Evolutionary conservation across 2,113 vertebrate genomes (phyloP).

Genomic region (Craseonycteris thonglongyai): DNA sequence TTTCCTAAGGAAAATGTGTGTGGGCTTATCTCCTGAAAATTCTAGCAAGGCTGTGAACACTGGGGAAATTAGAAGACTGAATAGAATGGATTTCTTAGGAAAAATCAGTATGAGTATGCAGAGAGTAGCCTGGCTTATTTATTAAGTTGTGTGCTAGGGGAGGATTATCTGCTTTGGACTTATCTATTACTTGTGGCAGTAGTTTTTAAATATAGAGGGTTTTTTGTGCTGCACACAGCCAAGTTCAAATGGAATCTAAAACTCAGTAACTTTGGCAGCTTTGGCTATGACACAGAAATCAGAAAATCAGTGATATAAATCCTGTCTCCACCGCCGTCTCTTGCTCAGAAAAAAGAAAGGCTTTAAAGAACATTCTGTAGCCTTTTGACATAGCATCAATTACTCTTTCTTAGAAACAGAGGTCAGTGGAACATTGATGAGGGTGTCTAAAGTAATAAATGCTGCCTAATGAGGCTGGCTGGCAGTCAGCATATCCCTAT

Average conservation of each 20-base stretch:
- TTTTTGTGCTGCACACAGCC: slow-evolving; percentile 47
- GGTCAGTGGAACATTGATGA: neutral
- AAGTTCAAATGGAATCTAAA: slow-evolving; percentile 46
- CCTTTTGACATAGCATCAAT: neutral
- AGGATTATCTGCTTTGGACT: slow-evolving; percentile 46
- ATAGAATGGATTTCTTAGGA: slow-evolving; percentile 50
- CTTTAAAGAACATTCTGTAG: neutral
- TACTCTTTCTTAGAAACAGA: neutral
- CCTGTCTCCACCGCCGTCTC: neutral
- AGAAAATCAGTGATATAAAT: neutral
- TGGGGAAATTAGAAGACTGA: slow-evolving; percentile 70
- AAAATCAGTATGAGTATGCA: slow-evolving; percentile 33
- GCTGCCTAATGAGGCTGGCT: neutral
- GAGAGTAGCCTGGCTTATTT: slow-evolving; percentile 43
- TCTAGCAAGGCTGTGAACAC: slow-evolving; percentile 50
- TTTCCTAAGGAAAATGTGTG: slow-evolving; percentile 9
- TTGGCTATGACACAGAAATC: slow-evolving; percentile 36
- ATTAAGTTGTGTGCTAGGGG: slow-evolving; percentile 45
- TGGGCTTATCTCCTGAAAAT: slow-evolving; percentile 73
- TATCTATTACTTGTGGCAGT: slow-evolving; percentile 26
- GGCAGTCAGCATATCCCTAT: no score
- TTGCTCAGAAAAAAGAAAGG: neutral
- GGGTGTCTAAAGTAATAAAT: neutral
- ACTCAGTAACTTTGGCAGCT: slow-evolving; percentile 7
- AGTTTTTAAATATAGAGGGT: slow-evolving; percentile 35